A percentile compares a stretch with the other conserved stretches of the same genome.
Conservation (phyloP, 2,888 invertebrate species). For the Pollenia griseotomentosa region DNA sequence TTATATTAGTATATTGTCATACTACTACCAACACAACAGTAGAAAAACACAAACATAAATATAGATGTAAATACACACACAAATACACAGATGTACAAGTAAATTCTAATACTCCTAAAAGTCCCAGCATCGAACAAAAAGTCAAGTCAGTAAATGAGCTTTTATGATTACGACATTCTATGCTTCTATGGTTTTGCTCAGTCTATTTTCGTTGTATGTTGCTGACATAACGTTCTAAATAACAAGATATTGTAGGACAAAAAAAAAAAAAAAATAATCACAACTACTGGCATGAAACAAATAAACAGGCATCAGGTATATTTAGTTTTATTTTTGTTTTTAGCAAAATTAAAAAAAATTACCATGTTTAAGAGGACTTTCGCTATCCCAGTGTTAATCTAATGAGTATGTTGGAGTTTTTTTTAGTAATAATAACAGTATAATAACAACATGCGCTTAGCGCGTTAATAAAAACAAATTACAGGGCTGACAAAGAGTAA, state of each 20-base stretch:
- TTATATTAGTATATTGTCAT: conserved; percentile 63
- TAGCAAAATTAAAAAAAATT: conserved; percentile 46
- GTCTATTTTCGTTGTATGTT: conserved; percentile 11
- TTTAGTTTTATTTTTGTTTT: conserved; percentile 50
- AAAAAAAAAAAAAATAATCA: conserved; percentile 4
- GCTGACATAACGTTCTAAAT: conserved; percentile 29
- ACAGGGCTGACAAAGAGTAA: too few relatives aligned
- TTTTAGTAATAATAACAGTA: not conserved
- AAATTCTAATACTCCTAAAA: conserved; percentile 30
- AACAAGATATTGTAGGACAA: conserved; percentile 12
- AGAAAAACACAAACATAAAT: conserved; percentile 12
- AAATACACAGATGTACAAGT: not conserved
- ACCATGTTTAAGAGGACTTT: conserved; percentile 34
- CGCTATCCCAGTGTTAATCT: not conserved
- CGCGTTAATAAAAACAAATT: not conserved
- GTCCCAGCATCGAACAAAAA: conserved; percentile 44
- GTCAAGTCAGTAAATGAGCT: conserved; percentile 67
- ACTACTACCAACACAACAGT: conserved; percentile 23
- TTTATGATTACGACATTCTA: conserved; percentile 65
- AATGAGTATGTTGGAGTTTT: not conserved
- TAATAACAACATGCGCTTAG: too few relatives aligned
- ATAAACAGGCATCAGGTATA: conserved; percentile 57
- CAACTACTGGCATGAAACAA: conserved; percentile 24
- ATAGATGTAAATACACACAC: conserved; percentile 1
- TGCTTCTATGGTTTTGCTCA: conserved; percentile 40